Base-by-base conservation (phyloP, 92 coral and sea anemone species). In the Isaurus tuberculatus region DNA sequence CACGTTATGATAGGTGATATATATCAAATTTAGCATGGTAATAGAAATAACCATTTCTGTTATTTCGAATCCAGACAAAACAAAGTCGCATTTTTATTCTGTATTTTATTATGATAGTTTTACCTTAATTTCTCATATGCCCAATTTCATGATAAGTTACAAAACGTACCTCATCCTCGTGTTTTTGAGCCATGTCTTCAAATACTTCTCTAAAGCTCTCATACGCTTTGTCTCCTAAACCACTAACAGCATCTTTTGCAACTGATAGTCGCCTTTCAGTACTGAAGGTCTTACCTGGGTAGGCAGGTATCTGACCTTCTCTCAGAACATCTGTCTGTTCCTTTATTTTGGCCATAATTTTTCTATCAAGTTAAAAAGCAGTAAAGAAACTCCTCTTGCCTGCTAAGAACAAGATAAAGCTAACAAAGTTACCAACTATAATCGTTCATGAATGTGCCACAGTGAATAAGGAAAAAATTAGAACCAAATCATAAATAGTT, bases 221-320 rank as follows among this genome's bases (percentile, higher is more conserved):
- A 55, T 73, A 89, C 8, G 92, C 92, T 10, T 88, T 84, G 43
- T 89, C 92, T 16, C 92, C 92, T 19, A 89, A 58, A 37, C 92
- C 92, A 57, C 79, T 73, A 6, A 89, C 73, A 0, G 92, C 83
- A 43, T 89, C 92, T 55, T 88, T 78, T 20, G 92, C 92, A 34
- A 85, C 83, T 3, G 71, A 70, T 23, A 89, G 60, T 22, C 89
- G 66, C 19, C 75, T 80, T 75, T 89, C 92, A 4, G 79, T 74
- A 43, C 19, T 36, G 8, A 8, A 36, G 42, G 42, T 36, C 8
- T 36, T 36, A 8, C 42, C 42, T 3, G 42, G 42, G 42, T 3
- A 36, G 14, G 58, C 32, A 22, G 58, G 58, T n/a, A 26, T 4
- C 28, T 36, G 30, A 71, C 17, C 60, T 13, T 33, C 36, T 17